Base-by-base conservation (phyloP, 1,140 invertebrate genomes). In the Drosophila murphyi region DNA sequence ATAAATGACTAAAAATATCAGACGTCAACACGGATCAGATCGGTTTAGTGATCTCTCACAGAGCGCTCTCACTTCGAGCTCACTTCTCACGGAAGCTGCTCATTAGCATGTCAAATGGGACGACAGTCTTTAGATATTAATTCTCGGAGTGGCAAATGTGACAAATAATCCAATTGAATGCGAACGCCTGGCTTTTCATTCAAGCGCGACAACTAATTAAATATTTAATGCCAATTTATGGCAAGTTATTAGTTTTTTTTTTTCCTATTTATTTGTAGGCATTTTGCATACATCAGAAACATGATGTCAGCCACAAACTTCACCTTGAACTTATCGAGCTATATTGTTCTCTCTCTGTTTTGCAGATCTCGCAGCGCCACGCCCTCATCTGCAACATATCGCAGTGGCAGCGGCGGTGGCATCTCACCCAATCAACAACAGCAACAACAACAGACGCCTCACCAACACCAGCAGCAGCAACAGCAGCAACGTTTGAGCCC, bases 301-400 rank as follows among this genome's bases (percentile, higher is more conserved):
- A 20, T 88, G 71, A 87, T 76, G 73, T 85, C 69, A 75, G 45
- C 69, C 43, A 57, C 6, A 2, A 37, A 39, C 43, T 48, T 50
- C 3, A 60, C 4, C 57, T 73, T 61, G 41, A 48, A 69, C 50
- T 61, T 7, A 0, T 43, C 20, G 20, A 28, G n/a, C 51, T 52
- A 2, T 28, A 6, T 35, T 34, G 20, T 28, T 67, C 32, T 45
- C 39, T 41, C 4, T 5, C 12, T 60, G 12, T 12, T 8, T 81
- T 65, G 62, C 67, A 95, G 94, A 92, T 96, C 95, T 81, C 94
- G 96, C 75, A 96, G 95, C 92, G 95, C 95, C 86, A 96, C 96
- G 71, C 96, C 96, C 35, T 96, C 95, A 45, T 96, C 96, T 8
- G 96, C 95, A 48, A 96, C 96, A 70, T 96, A 95, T 93, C 95